A percentile compares a stretch with the other conserved stretches of the same genome.
Conservation (phyloP, 2,888 invertebrate genomes). For the Pseudeuparius sepicola region DNA sequence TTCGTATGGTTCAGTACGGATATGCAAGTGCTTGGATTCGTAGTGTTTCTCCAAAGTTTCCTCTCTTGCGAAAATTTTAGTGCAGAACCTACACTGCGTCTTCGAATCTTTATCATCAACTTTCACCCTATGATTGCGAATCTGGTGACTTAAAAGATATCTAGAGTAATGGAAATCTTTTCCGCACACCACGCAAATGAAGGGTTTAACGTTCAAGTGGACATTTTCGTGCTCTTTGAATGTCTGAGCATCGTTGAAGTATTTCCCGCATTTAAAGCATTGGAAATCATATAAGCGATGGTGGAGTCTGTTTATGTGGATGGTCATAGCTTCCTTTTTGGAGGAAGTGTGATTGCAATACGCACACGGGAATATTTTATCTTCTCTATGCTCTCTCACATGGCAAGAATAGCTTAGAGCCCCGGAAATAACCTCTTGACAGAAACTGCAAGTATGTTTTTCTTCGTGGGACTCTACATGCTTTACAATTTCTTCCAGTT, state of each 20-base stretch:
- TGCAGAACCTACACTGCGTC: conserved; percentile 32
- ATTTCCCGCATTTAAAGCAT: conserved; percentile 42
- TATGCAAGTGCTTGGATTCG: conserved; percentile 30
- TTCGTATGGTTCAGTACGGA: conserved; percentile 25
- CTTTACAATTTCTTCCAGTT: conserved; percentile 26
- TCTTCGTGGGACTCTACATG: conserved; percentile 29
- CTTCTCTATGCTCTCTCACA: conserved; percentile 29
- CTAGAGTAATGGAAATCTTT: conserved; percentile 34
- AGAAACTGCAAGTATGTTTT: conserved; percentile 32
- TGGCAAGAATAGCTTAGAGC: conserved; percentile 31
- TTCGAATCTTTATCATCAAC: conserved; percentile 38
- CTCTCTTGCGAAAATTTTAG: conserved; percentile 30
- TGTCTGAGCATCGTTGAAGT: conserved; percentile 39
- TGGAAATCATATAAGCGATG: conserved; percentile 36
- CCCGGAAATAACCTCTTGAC: conserved; percentile 28
- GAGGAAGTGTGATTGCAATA: conserved; percentile 25
- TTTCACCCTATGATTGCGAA: conserved; percentile 31
- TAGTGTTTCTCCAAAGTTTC: conserved; percentile 40
- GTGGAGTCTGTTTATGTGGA: conserved; percentile 26
- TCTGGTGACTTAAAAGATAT: conserved; percentile 30
- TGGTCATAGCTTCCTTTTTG: conserved; percentile 27
- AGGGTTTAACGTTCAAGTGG: conserved; percentile 37
- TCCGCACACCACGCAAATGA: conserved; percentile 40
- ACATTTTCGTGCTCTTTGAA: conserved; percentile 38
- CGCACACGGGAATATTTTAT: conserved; percentile 29